Evolutionary conservation across 2,888 invertebrate species (phyloP), one percentile per base, ranked within the genome.

Genomic region (Hemithea aestivaria): DNA sequence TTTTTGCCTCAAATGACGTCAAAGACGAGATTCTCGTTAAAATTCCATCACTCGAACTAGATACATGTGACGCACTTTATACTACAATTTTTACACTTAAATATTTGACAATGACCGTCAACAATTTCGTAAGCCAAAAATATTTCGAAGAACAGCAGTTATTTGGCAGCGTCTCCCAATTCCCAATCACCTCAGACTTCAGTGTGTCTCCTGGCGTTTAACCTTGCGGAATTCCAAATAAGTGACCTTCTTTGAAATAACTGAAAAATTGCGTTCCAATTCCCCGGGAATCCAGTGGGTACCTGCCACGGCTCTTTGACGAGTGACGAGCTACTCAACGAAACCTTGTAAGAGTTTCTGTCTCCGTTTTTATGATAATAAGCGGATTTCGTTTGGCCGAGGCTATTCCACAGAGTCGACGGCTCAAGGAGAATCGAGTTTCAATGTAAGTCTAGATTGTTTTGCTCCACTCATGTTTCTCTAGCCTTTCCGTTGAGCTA

Each of bases 401-500:
- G 51, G 50, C 20, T 25, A 22, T 52, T 51, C 49, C 53, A 51
- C 59, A 44, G 62, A 57, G 54, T 59, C 58, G 60, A 47, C 56
- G 50, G 59, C 49, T 71, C 70, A 62, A 65, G 62, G 65, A 58
- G 73, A 64, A 50, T 83, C 73, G 40, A 62, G 73, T 83, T 83
- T 69, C 83, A 69, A 56, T 73, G 78, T 77, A 80, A 79, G 64
- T 62, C 72, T 77, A 81, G 73, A 79, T 67, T 69, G 77, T 71
- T 68, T 64, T 61, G 66, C 63, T 51, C 54, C 48, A 47, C 71
- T 82, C 71, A 56, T 65, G 48, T 82, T 78, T 75, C 79, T 63
- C 55, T 48, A 40, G 62, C 56, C 56, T 59, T 62, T 60, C 53
- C 41, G 43, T 53, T 47, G 22, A n/a, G 8, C 33, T 36, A 26